Percentiles rank a stretch among this genome's conserved stretches.
These are phyloP conservation scores for Platorchestia sp. DNA, from an alignment of 1,140 invertebrate species.

Conservation along the genomic window DNA sequence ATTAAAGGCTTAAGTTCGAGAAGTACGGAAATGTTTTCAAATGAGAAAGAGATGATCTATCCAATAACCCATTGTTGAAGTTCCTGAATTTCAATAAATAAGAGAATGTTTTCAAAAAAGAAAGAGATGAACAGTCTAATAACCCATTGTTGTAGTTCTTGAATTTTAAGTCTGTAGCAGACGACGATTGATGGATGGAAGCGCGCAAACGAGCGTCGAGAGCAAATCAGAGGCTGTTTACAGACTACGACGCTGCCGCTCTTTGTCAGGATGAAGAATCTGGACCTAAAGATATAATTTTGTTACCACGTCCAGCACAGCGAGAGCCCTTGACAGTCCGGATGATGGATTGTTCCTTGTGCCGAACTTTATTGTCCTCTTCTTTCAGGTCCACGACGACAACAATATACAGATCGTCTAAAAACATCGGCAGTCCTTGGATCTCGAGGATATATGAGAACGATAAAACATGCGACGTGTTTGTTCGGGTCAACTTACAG, in stretches of 20 bases:
- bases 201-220: not conserved
- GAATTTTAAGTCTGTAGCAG: not conserved
- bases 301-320: slow-evolving; percentile 32
- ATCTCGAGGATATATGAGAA: not conserved
- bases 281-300: slow-evolving; percentile 33
- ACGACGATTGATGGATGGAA: not conserved
- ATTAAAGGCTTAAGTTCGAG: not conserved
- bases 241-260: slow-evolving; percentile 5
- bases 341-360: slow-evolving; percentile 21
- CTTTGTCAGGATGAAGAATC: slow-evolving; percentile 46
- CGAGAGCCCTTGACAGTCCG: slow-evolving; percentile 18
- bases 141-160: not conserved
- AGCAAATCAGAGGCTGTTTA: slow-evolving; percentile 39
- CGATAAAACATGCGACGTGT: not conserved
- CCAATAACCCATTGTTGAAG: not conserved
- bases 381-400: not conserved
- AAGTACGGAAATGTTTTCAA: not conserved
- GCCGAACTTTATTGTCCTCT: slow-evolving; percentile 49
- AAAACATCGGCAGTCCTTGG: slow-evolving; percentile 6
- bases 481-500: not conserved
- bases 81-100: not conserved
- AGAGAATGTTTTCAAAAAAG: not conserved
- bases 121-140: not conserved
- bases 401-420: slow-evolving; percentile 3
- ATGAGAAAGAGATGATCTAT: not conserved